Evolutionary conservation across 2,888 invertebrate species (phyloP).

Genomic region (Trisateles emortualis): DNA sequence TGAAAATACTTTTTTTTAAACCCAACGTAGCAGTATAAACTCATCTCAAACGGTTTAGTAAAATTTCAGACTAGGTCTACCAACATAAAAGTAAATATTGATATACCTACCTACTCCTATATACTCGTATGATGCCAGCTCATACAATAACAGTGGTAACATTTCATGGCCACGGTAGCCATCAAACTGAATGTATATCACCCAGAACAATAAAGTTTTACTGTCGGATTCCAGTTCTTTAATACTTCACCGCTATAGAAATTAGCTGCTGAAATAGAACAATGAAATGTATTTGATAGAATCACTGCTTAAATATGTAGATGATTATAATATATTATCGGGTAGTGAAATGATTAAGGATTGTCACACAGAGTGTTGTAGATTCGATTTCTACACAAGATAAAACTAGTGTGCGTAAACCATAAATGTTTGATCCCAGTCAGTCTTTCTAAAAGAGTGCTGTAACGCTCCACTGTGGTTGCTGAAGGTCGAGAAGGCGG

Average conservation of each 20-base stretch:
- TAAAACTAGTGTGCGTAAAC: too few relatives aligned
- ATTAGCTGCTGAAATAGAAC: constrained; percentile 34
- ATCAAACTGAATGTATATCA: constrained; percentile 29
- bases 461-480: too few relatives aligned
- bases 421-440: too few relatives aligned
- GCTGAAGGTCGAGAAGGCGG: too few relatives aligned
- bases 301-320: not conserved
- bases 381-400: too few relatives aligned
- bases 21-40: not conserved
- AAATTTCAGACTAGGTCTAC: constrained; percentile 9
- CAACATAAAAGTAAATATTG: constrained; percentile 15
- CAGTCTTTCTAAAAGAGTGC: too few relatives aligned
- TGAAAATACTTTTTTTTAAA: too few relatives aligned
- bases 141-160: constrained; percentile 14
- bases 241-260: constrained; percentile 33
- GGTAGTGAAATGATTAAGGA: too few relatives aligned
- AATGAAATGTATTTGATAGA: constrained; percentile 15
- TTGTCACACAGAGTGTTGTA: too few relatives aligned
- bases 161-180: constrained; percentile 33
- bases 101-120: too few relatives aligned
- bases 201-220: constrained; percentile 36
- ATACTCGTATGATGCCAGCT: constrained; percentile 9
- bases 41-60: not conserved
- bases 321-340: too few relatives aligned
- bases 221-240: constrained; percentile 39